Conservation (phyloP, 2,888 invertebrate genomes). For the Calephelis perditalis region DNA sequence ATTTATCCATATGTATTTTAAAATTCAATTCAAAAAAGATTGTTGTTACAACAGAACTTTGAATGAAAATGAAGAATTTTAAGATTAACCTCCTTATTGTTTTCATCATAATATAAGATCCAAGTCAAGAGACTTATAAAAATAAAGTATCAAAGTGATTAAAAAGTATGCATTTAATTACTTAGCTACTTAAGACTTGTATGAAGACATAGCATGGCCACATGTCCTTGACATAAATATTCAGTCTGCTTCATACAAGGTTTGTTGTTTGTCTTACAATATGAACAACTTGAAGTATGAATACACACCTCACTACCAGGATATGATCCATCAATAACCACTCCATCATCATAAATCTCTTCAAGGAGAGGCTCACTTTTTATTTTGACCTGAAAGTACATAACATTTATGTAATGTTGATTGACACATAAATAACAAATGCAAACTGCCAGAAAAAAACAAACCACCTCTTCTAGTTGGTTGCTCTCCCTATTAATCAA, state of each 20-base stretch:
- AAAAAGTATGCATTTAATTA: neutral
- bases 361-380: constrained; percentile 79
- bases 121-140: no score
- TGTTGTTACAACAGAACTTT: no score
- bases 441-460: constrained; percentile 45
- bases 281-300: neutral
- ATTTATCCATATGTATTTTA: no score
- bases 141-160: constrained; percentile 32
- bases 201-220: constrained; percentile 37
- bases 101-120: no score
- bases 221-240: constrained; percentile 62
- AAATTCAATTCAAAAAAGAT: no score
- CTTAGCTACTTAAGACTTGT: neutral
- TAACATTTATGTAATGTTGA: constrained; percentile 32
- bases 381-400: constrained; percentile 73
- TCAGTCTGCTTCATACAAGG: constrained; percentile 21
- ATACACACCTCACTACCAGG: constrained; percentile 64
- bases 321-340: constrained; percentile 70
- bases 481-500: constrained; percentile 75
- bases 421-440: constrained; percentile 47
- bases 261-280: neutral
- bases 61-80: no score
- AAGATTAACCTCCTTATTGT: no score
- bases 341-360: constrained; percentile 74
- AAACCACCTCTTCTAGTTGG: constrained; percentile 74